Evolutionary conservation across 2,113 vertebrate species (phyloP), one percentile per base, ranked within the genome.

Genomic region (Halcyon malimbica): DNA sequence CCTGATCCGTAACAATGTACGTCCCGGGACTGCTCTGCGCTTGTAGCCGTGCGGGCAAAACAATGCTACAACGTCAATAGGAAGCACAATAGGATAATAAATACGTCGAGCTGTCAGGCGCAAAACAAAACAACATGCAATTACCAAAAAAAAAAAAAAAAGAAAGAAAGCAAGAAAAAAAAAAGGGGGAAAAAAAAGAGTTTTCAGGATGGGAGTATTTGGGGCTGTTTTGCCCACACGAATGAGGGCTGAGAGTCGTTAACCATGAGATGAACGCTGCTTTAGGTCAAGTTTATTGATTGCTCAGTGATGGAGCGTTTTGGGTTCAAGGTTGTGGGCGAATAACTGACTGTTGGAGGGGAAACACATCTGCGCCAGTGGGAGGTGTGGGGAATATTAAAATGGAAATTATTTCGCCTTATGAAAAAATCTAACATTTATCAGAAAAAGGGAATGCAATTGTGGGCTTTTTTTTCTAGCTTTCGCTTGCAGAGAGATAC

Each of bases 71-170:
- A 96, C 91, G 95, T 96, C 97, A 96, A 84, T 56, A 63, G 82
- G 92, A 89, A 95, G 71, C 95, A 96, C 96, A 96, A 96, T 96
- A 95, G 96, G 83, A 96, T 80, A 95, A 96, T 95, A 96, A 97
- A 95, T 96, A 97, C 95, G 54, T 93, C 86, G 95, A 92, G 87
- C 89, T 96, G 95, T 96, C 96, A 97, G 88, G 59, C 53, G 31
- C 56, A 67, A 94, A 93, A 91, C 82, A 96, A 95, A 94, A 89
- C 93, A 89, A 65, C 87, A 85, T 48, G 54, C 78, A 83, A 54
- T 4, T 71, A 37, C 17, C 33, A 15, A 16, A 33, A 54, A 17
- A 41, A 33, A 31, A 24, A 13, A 16, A 29, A n/a, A 5, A 44
- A 42, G 14, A 42, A 42, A 44, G 4, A 44, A 15, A 16, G 16